Evolutionary conservation across 2,797 vertebrate species (phyloP).

Genomic region (Melanotaenia maccullochi): DNA sequence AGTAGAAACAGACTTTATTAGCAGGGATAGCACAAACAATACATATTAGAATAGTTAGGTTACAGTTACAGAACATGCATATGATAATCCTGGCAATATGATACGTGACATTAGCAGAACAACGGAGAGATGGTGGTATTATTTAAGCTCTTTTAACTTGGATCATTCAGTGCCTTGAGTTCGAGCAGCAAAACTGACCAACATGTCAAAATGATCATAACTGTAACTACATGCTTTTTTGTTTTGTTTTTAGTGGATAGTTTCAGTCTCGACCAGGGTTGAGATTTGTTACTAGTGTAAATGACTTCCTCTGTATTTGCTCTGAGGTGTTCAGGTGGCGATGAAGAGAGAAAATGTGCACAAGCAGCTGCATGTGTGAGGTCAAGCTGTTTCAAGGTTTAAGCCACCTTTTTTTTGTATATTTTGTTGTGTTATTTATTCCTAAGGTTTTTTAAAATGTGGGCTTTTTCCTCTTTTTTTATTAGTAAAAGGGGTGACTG

Average conservation of each 20-base stretch:
- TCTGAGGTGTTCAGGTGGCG: constrained; percentile 23
- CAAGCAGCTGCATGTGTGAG: constrained; percentile 8
- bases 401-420: constrained; percentile 53
- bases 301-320: constrained; percentile 37
- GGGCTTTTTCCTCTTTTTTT: constrained; percentile 26
- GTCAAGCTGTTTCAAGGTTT: constrained; percentile 20
- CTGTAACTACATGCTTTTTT: constrained; percentile 24
- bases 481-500: background rate
- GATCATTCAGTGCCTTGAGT: constrained; percentile 80
- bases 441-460: constrained; percentile 26
- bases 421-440: constrained; percentile 65
- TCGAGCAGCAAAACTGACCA: constrained; percentile 60
- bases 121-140: constrained; percentile 23
- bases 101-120: constrained; percentile 20
- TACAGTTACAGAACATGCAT: constrained; percentile 14
- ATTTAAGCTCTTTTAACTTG: constrained; percentile 30
- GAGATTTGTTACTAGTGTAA: constrained; percentile 15
- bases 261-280: constrained; percentile 22
- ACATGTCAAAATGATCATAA: constrained; percentile 19
- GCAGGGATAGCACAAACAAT: constrained; percentile 17
- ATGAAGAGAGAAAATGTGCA: constrained; percentile 11
- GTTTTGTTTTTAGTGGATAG: constrained; percentile 2
- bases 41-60: constrained; percentile 22
- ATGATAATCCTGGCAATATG: constrained; percentile 32
- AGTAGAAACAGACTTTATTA: constrained; percentile 17